Evolutionary conservation across 2,888 invertebrate species (phyloP), one percentile per base, ranked within the genome.

Genomic region (Patella pellucida): DNA sequence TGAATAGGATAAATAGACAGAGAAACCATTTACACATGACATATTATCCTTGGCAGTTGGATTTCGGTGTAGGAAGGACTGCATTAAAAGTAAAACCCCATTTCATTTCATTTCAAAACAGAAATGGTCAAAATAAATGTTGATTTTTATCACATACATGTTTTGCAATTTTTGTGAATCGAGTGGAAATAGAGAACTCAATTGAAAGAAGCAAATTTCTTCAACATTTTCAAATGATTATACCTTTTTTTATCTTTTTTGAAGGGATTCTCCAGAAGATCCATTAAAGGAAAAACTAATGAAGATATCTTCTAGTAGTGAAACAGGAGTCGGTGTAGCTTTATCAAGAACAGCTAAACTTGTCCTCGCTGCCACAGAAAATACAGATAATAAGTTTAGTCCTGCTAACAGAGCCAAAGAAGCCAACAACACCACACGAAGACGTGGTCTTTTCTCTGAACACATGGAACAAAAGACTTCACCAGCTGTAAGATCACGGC

Each of bases 271-370:
- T 23, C 54, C 62, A 14, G 69, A 19, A 3, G 72, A 73, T 72
- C 69, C 27, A 11, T 69, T 85, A 23, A 84, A 83, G 72, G 76
- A 82, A 0, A 82, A 79, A 19, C 72, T 87, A 9, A 74, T 85
- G 72, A 86, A 85, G 78, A 79, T 87, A 15, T 82, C 84, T 1
- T 82, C 82, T 4, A 81, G 78, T 27, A 79, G 81, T 16, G 85
- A 84, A 56, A 74, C 78, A 71, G 82, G 81, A 1, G 71, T 74
- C 1, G 78, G 74, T 11, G 79, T 76, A 2, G 79, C 79, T 5
- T 72, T 85, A 62, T 82, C 84, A 7, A 78, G 85, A 23, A 84
- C 83, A 52, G 85, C 85, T 23, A 84, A 83, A 71, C 82, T 85
- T 9, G 84, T 86, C 0, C 75, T 85, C 12, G 83, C 83, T 3